Evolutionary conservation across 2,888 invertebrate species (phyloP).

Genomic region (Tuta absoluta): DNA sequence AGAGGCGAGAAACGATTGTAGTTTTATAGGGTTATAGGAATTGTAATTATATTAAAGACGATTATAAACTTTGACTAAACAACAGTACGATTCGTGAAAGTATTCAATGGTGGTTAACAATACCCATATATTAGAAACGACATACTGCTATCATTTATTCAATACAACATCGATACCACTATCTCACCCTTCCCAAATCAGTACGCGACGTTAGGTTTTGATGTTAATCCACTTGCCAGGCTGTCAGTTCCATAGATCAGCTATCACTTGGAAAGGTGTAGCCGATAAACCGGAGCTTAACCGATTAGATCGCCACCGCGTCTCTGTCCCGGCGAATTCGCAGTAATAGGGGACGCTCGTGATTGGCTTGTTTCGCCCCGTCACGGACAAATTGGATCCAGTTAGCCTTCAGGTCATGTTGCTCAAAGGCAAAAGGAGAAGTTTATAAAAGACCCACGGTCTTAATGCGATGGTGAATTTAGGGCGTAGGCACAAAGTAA

Average conservation of each 20-base stretch:
- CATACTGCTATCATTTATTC: neutral
- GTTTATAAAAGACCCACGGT: conserved; percentile 24
- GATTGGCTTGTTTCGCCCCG: conserved; percentile 73
- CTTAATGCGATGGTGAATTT: neutral
- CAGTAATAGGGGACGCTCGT: conserved; percentile 61
- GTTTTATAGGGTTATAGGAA: too few relatives aligned
- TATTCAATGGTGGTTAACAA: too few relatives aligned
- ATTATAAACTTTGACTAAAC: too few relatives aligned
- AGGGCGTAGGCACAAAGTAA: neutral
- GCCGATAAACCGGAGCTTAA: conserved; percentile 63
- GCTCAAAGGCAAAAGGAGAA: conserved; percentile 48
- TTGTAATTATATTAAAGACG: too few relatives aligned
- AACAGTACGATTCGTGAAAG: too few relatives aligned
- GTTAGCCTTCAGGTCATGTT: conserved; percentile 62
- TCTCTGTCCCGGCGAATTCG: conserved; percentile 55
- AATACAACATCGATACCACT: neutral
- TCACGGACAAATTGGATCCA: conserved; percentile 73
- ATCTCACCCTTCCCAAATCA: neutral
- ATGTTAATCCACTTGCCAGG: conserved; percentile 21
- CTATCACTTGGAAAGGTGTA: conserved; percentile 64
- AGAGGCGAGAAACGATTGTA: neutral
- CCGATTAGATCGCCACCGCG: conserved; percentile 63
- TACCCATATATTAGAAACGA: too few relatives aligned
- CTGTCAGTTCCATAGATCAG: conserved; percentile 44
- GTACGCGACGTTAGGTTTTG: neutral